A percentile compares a stretch with the other conserved stretches of the same genome.
These are phyloP conservation scores for Diarsia brunnea DNA, from an alignment of 2,888 invertebrate species.

Conservation along the genomic window DNA sequence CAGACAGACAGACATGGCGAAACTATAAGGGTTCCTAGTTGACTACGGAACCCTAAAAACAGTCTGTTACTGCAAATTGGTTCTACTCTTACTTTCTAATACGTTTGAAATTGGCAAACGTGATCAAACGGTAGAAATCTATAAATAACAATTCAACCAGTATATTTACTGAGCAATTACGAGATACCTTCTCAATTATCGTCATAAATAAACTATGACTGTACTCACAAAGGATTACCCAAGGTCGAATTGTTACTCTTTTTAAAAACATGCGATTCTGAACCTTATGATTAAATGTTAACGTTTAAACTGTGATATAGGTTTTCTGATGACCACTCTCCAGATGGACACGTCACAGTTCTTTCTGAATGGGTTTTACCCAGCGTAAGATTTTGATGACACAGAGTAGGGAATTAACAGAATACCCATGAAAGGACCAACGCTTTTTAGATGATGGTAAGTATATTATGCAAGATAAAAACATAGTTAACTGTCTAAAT, in stretches of 20 bases:
- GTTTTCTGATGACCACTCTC: constrained; percentile 38
- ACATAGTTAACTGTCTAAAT: too few relatives aligned
- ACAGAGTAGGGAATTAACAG: constrained; percentile 32
- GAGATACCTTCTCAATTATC: constrained; percentile 55
- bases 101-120: constrained; percentile 9
- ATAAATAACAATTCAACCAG: constrained; percentile 39
- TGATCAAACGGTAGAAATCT: constrained; percentile 25
- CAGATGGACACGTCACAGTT: constrained; percentile 59
- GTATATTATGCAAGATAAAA: too few relatives aligned
- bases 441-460: too few relatives aligned
- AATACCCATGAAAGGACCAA: neutral
- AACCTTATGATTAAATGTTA: neutral
- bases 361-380: constrained; percentile 62
- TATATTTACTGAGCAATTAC: constrained; percentile 39
- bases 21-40: too few relatives aligned
- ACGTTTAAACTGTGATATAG: constrained; percentile 16
- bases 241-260: constrained; percentile 48
- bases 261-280: constrained; percentile 4
- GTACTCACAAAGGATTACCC: constrained; percentile 56
- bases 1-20: too few relatives aligned
- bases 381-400: constrained; percentile 27
- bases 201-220: constrained; percentile 68
- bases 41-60: too few relatives aligned
- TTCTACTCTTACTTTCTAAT: constrained; percentile 50
- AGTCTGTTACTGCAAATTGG: constrained; percentile 10